Base-by-base conservation (phyloP, 92 coral and sea anemone genomes). In the Siderastrea radians region DNA sequence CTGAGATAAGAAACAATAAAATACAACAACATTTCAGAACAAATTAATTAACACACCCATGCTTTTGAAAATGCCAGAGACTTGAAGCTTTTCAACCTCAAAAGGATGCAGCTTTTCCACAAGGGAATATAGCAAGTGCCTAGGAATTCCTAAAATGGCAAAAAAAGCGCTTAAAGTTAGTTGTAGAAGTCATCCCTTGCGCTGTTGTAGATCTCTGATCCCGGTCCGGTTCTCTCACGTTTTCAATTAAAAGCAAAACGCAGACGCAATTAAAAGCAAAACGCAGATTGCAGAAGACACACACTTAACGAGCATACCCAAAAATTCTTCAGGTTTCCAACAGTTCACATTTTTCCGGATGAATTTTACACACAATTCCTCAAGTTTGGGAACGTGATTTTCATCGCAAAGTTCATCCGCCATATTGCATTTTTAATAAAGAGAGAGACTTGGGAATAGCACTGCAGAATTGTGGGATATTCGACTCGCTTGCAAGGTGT, bases 11-110 rank as follows among this genome's bases (percentile, higher is more conserved):
- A n/a, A n/a, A n/a, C n/a, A n/a, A n/a, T n/a, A n/a, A n/a, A n/a
- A n/a, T n/a, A n/a, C n/a, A n/a, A n/a, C n/a, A n/a, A n/a, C n/a
- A n/a, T 26, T 26, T 26, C 38, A 26, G 38, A 26, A 26, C 38
- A 26, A 26, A 26, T 0, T 26, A 26, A 26, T 26, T 26, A 26
- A 73, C 74, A 9, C 3, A 83, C 87, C 80, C 53, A 74, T 17
- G 19, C 59, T 74, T 83, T 72, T 8, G 14, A 72, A 83, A 60
- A 83, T 53, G 10, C 87, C 73, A 38, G 80, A 60, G 51, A 50
- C 52, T 62, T 84, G 73, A 72, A 84, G 87, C 80, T 66, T 74
- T 51, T 84, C 87, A 50, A 84, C 54, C 46, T 84, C 87, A 49
- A 84, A 62, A n/a, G 87, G 87, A 7, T 84, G 80, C 3, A 84